phyloP scores from a whole-genome alignment of 2,797 vertebrate genomes.

The Clarias fuscus region DNA sequence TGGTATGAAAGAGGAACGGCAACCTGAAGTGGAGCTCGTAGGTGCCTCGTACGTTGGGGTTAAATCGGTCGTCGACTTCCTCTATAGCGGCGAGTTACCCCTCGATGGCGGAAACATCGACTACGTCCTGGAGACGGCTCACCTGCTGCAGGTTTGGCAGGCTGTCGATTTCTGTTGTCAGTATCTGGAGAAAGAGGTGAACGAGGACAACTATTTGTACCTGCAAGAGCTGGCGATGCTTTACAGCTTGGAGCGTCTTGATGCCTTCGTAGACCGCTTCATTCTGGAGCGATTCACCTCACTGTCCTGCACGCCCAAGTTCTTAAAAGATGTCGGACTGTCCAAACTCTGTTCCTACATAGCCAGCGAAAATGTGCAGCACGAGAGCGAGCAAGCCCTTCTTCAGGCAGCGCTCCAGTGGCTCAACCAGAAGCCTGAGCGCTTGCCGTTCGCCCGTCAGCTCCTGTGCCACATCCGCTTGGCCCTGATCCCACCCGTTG shows the following conservation, averaged over 20 bases:
- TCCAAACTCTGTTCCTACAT: slow-evolving; percentile 87
- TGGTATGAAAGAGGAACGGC: slow-evolving; percentile 90
- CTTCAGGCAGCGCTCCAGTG: slow-evolving; percentile 87
- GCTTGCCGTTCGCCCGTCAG: slow-evolving; percentile 72
- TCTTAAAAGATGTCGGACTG: slow-evolving; percentile 80
- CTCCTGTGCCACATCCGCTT: slow-evolving; percentile 89
- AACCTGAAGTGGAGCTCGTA: slow-evolving; percentile 88
- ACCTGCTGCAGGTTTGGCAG: slow-evolving; percentile 91
- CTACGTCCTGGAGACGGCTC: slow-evolving; percentile 86
- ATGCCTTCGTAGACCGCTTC: slow-evolving; percentile 86
- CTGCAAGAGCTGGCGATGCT: slow-evolving; percentile 90
- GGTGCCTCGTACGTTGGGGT: slow-evolving; percentile 87
- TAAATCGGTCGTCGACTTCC: slow-evolving; percentile 88
- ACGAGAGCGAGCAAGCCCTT: slow-evolving; percentile 84
- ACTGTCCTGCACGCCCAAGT: slow-evolving; percentile 83
- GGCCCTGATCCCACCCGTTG: slow-evolving; percentile 81
- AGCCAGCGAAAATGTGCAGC: slow-evolving; percentile 82
- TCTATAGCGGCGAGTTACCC: slow-evolving; percentile 86
- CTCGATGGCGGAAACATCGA: slow-evolving; percentile 89
- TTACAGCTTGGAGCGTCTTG: slow-evolving; percentile 89
- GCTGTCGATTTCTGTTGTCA: slow-evolving; percentile 96
- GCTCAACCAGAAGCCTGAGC: slow-evolving; percentile 82
- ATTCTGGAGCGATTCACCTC: slow-evolving; percentile 83
- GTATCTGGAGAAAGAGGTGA: slow-evolving; percentile 90
- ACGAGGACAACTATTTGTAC: slow-evolving; percentile 90